Conservation (phyloP, 2,797 vertebrate species). For the Tauraco hartlaubi region DNA sequence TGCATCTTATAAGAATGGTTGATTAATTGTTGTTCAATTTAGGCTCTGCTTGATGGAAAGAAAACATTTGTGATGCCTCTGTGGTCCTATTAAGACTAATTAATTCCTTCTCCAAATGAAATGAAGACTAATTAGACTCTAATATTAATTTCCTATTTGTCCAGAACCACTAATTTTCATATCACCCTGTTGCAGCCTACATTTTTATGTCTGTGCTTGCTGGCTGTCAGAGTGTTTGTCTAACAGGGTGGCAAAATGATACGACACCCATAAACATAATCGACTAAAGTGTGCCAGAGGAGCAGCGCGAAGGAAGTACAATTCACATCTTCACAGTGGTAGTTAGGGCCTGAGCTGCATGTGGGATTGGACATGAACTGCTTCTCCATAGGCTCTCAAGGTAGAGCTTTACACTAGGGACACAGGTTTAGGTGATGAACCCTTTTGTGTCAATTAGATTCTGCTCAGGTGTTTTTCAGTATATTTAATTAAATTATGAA, state of each 20-base stretch:
- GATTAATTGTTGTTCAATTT: background rate
- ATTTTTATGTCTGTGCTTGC: background rate
- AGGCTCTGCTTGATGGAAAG: background rate
- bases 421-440: background rate
- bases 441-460: background rate
- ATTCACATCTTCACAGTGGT: background rate
- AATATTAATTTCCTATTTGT: conserved; percentile 2
- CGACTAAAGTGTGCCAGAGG: background rate
- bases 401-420: background rate
- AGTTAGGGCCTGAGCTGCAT: background rate
- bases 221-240: background rate
- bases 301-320: background rate
- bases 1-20: background rate
- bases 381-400: background rate
- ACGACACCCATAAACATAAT: background rate
- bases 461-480: background rate
- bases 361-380: background rate
- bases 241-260: background rate
- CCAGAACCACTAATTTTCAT: background rate
- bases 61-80: background rate
- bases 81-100: background rate
- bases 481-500: background rate
- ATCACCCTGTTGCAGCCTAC: background rate
- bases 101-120: background rate
- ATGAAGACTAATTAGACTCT: background rate